Base-by-base conservation (phyloP, 92 coral and sea anemone genomes). In the Parazoanthus atlanticus region DNA sequence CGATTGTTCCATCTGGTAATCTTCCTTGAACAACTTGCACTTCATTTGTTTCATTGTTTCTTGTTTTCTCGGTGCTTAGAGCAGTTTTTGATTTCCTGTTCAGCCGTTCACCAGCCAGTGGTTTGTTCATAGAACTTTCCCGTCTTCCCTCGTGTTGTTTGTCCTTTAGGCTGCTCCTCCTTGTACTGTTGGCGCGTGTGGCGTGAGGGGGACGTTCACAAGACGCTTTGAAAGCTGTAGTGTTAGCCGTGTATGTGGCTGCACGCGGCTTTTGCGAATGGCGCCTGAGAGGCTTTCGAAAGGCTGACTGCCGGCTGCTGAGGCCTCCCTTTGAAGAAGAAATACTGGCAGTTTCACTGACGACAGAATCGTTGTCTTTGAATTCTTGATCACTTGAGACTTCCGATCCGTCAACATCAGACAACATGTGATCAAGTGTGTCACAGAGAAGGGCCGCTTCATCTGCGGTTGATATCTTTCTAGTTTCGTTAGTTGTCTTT, bases 1-100 rank as follows among this genome's bases (percentile, higher is more conserved):
- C 87, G 12, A 84, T 30, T 41, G 58, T 84, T 70, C 87, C 87
- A 26, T 84, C 76, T 4, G 87, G 87, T 26, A 84, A 56, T 84
- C 87, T 46, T 69, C 87, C 87, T 67, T 84, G 87, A 71, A 84
- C 65, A 30, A 84, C 87, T 70, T 84, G 87, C 16, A 84, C 78
- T 67, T 84, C 87, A 58, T 83, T 49, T 15, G 65, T 40, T 61
- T 34, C 69, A 61, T 23, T 61, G 69, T 61, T 23, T 61, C 28
- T 61, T 15, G 19, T 2, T 19, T 23, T 61, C 16, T 23, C 26
- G 64, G 28, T 32, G 78, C 77, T 84, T 40, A 70, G 29, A 69
- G 78, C 15, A n/a, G 65, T 84, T 12, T 70, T 84, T 46, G 79
- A 72, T 56, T 84, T 84, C 13, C 78, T 70, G 47, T 38, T 23